These are phyloP conservation scores for Morpho achilles DNA, from an alignment of 2,888 invertebrate species.

Conservation along the genomic window DNA sequence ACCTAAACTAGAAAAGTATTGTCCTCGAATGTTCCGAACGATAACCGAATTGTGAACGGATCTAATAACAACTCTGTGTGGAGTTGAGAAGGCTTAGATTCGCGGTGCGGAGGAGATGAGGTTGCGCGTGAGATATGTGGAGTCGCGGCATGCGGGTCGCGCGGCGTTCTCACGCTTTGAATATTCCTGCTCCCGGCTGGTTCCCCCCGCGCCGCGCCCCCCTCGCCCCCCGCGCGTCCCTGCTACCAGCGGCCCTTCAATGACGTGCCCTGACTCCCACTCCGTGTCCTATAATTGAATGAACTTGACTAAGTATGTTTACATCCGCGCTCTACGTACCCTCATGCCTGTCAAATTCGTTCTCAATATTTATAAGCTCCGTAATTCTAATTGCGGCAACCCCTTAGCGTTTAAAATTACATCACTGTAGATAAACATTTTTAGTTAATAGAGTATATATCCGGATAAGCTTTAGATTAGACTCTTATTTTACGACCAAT, in stretches of 20 bases:
- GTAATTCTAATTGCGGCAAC: no score
- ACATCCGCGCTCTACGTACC: constrained; percentile 42
- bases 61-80: constrained; percentile 48
- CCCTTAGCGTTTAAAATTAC: no score
- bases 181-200: constrained; percentile 72
- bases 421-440: no score
- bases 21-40: constrained; percentile 76
- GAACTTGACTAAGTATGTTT: constrained; percentile 64
- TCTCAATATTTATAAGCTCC: constrained; percentile 8
- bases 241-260: constrained; percentile 60
- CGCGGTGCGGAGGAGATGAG: constrained; percentile 42
- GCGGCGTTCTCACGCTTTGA: constrained; percentile 78
- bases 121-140: constrained; percentile 79
- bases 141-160: constrained; percentile 78
- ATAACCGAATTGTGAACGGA: constrained; percentile 51
- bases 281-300: constrained; percentile 65
- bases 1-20: constrained; percentile 79
- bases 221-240: constrained; percentile 34
- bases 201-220: constrained; percentile 36
- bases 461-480: no score
- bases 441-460: no score
- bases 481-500: no score
- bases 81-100: constrained; percentile 46
- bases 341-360: constrained; percentile 23
- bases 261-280: constrained; percentile 68